Evolutionary conservation across 2,797 vertebrate species (phyloP), one percentile per base, ranked within the genome.

Genomic region (Petrocephalus sullivani): DNA sequence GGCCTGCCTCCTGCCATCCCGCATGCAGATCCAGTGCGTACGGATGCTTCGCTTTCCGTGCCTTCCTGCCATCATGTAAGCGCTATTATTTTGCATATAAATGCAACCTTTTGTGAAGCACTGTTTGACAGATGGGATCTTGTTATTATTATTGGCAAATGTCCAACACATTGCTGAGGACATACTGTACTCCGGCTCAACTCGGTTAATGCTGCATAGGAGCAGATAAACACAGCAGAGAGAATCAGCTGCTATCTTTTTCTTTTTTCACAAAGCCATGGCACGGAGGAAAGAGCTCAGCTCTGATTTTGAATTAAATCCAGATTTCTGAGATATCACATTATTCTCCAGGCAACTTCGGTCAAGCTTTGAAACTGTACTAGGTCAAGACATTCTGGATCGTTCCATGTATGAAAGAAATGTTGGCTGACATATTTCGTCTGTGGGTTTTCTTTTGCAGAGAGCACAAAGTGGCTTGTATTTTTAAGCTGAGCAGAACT

Each of bases 121-220:
- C 9, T 28, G 81, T 89, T 88, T 92, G 89, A 92, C 92, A 92
- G 89, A 90, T 91, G 89, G 91, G 89, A 89, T 89, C 87, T 91
- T 87, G 23, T 89, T 92, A 88, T 91, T 91, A 88, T 90, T 85
- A 86, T 89, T 92, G 92, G 91, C 90, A 86, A 12, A 23, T 83
- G 33, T 89, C 90, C 90, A 91, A 85, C n/a, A 53, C 75, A 71
- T 90, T 86, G 81, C 60, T 67, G 56, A 88, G 91, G 87, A 90
- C 88, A 87, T 89, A 91, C 90, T 90, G 89, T 89, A 89, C 90
- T 87, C 53, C 10, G 82, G 83, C 56, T 61, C 89, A 85, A 89
- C 54, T 54, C 88, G 89, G 87, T 82, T 19, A 33, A 85, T 57
- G 53, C 83, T 8, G 53, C 51, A 28, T n/a, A 85, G 51, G 21